These are phyloP conservation scores for Lepus europaeus DNA, from an alignment of 2,113 vertebrate genomes.

Conservation along the genomic window DNA sequence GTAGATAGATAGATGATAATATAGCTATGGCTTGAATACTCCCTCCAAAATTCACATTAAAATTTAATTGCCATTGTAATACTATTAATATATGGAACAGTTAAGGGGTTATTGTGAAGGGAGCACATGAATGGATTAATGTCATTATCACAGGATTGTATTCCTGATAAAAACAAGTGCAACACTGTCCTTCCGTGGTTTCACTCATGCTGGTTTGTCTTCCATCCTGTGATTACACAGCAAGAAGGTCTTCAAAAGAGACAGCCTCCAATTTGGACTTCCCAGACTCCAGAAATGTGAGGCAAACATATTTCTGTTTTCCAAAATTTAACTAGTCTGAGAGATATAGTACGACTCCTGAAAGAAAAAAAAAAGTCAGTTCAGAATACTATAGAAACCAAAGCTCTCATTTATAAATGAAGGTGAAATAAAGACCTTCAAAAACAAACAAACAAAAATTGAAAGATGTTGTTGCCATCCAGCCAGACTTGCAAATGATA, in stretches of 20 bases:
- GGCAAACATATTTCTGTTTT: background rate
- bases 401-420: too few species aligned
- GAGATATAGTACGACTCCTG: too few species aligned
- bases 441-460: too few species aligned
- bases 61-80: background rate
- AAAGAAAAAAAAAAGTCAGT: too few species aligned
- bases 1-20: background rate
- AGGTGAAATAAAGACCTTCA: too few species aligned
- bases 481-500: too few species aligned
- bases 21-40: background rate
- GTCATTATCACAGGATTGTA: background rate
- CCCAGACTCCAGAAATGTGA: background rate
- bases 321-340: background rate
- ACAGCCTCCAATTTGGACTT: background rate
- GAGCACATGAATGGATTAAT: background rate
- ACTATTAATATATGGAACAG: background rate
- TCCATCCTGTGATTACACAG: background rate
- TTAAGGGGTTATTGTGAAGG: background rate
- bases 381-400: too few species aligned
- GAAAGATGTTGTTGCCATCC: too few species aligned
- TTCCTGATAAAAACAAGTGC: background rate
- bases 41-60: background rate
- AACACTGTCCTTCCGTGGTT: too few species aligned
- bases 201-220: background rate
- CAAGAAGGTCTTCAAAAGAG: background rate